Evolutionary conservation across 2,113 vertebrate genomes (phyloP).

Genomic region (Garra rufa): DNA sequence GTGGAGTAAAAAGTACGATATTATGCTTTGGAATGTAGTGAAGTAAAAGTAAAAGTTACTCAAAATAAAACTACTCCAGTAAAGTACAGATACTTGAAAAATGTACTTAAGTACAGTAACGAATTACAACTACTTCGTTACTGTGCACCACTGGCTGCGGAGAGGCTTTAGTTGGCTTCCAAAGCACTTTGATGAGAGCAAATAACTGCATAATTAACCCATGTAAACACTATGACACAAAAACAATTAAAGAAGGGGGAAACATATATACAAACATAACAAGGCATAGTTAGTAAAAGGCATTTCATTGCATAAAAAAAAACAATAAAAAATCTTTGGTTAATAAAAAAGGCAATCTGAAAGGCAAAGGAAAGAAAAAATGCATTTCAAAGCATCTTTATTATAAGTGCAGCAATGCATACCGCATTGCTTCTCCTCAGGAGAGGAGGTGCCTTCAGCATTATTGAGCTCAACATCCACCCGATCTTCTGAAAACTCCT

Average conservation of each 20-base stretch:
- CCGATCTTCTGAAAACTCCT: conserved; percentile 24
- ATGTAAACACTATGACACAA: background rate
- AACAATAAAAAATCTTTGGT: background rate
- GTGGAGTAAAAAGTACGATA: too few species aligned
- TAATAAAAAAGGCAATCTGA: background rate
- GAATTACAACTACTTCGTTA: too few species aligned
- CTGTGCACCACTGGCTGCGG: too few species aligned
- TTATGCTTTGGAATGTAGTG: too few species aligned
- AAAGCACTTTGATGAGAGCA: background rate
- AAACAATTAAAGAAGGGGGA: too few species aligned
- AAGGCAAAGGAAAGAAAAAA: background rate
- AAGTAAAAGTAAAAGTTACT: too few species aligned
- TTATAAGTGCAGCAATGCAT: conserved; percentile 41
- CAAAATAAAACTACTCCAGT: too few species aligned
- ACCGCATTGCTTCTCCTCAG: conserved; percentile 56
- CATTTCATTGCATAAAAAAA: too few species aligned
- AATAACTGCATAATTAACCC: background rate
- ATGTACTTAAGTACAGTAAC: too few species aligned
- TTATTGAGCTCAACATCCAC: conserved; percentile 69
- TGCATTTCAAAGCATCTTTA: conserved; percentile 5
- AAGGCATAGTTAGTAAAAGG: too few species aligned
- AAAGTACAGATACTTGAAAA: too few species aligned
- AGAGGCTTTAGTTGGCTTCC: background rate
- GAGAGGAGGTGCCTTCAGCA: conserved; percentile 72
- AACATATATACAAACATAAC: background rate